Base-by-base conservation (phyloP, 2,888 invertebrate genomes). In the Drosophila setosimentum region DNA sequence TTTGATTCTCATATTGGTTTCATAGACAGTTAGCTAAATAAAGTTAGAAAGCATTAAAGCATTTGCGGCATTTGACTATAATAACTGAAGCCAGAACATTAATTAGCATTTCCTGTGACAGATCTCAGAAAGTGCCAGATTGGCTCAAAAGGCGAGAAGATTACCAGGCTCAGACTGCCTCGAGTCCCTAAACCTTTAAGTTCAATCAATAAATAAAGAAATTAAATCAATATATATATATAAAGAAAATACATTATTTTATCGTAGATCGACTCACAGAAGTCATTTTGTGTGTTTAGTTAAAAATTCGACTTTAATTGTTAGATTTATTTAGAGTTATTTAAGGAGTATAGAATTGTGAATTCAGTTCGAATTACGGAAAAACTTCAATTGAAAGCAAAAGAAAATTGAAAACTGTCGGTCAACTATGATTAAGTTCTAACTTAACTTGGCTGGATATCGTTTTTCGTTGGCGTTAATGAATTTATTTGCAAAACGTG, bases 401-500 rank as follows among this genome's bases (percentile, higher is more conserved):
- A 29, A 50, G 3, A n/a, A 5, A 29, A 13, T 11, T 10, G 2
- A 35, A 7, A 35, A 7, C 35, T 54, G 27, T 13, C 6, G n/a
- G 27, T 27, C n/a, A 35, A n/a, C 35, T 64, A 48, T 24, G 27
- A 21, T n/a, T 24, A 35, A 16, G 33, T 35, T 50, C 33, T 42
- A 24, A 29, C 10, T 24, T 33, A 27, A 50, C 13, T 48, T 48
- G 13, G n/a, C 45, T 55, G 16, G 48, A 32, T 11, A 5, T 29
- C n/a, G 29, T 21, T 21, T 1, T 30, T 53, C 16, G 35, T 27
- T 16, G 21, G 48, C 48, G 33, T n/a, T 33, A 11, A n/a, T 27
- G 16, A 53, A 53, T 33, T 27, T 16, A 21, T 55, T 64, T 29
- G 35, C 50, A 67, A 64, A 76, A 66, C 78, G 78, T 79, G 78